phyloP scores from a whole-genome alignment of 2,113 vertebrate genomes.

The Tretioscincus oriximinensis region DNA sequence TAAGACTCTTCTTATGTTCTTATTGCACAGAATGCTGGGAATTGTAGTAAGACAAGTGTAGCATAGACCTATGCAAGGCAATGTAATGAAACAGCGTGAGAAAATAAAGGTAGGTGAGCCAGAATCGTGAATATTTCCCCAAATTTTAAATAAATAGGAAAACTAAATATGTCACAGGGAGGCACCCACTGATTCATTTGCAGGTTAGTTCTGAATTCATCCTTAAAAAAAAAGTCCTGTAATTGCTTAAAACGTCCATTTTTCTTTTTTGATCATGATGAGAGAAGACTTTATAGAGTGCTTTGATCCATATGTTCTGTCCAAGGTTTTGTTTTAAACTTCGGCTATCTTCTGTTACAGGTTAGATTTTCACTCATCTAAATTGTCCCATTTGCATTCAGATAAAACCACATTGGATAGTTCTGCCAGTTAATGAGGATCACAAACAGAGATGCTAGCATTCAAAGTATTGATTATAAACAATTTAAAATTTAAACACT shows the following conservation, averaged over 20 bases:
- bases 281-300: background rate
- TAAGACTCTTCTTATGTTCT: no score
- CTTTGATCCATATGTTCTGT: background rate
- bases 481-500: slow-evolving; percentile 43
- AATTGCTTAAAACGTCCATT: background rate
- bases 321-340: background rate
- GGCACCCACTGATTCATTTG: background rate
- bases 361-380: background rate
- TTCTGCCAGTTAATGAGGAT: background rate
- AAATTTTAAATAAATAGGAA: no score
- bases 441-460: slow-evolving; percentile 13
- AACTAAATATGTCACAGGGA: no score
- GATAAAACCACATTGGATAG: rapidly evolving
- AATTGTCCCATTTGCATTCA: background rate
- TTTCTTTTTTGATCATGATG: background rate
- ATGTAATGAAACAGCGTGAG: no score
- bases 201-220: background rate
- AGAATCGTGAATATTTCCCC: no score
- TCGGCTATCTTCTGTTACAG: background rate
- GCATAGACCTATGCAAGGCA: no score
- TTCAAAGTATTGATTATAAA: slow-evolving; percentile 41
- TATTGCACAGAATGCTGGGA: no score
- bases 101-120: no score
- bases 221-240: background rate
- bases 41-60: no score